Evolutionary conservation across 2,113 vertebrate species (phyloP).

Genomic region (Sciurus niger): DNA sequence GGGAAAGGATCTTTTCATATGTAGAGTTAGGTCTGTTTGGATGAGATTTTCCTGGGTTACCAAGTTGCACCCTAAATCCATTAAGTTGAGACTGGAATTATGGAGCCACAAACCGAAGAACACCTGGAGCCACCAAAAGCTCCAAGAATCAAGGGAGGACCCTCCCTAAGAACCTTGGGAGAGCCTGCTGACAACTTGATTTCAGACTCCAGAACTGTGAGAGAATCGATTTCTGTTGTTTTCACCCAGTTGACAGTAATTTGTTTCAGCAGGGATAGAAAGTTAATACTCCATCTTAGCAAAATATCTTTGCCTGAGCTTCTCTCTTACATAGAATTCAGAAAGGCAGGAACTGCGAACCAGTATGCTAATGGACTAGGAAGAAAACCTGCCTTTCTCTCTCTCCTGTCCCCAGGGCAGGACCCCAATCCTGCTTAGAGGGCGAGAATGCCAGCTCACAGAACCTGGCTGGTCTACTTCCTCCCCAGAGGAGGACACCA

Average conservation of each 20-base stretch:
- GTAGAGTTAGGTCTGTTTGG: neutral
- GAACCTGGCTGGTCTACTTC: constrained; percentile 60
- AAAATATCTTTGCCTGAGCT: constrained; percentile 10
- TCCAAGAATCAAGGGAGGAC: neutral
- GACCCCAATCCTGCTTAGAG: constrained; percentile 11
- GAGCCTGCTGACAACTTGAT: neutral
- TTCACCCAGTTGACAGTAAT: neutral
- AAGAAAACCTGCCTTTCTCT: constrained; percentile 42
- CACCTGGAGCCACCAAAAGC: neutral
- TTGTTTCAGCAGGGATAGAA: neutral
- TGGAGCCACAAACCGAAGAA: neutral
- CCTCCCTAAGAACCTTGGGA: neutral
- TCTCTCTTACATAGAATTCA: constrained; percentile 10
- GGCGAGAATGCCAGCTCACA: constrained; percentile 4
- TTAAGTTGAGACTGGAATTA: neutral
- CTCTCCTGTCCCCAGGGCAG: neutral
- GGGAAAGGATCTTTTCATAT: neutral
- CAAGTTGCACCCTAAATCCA: neutral
- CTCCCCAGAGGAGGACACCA: constrained; percentile 48
- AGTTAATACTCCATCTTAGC: neutral
- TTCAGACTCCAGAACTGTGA: neutral
- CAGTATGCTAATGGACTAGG: neutral
- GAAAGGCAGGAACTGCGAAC: neutral
- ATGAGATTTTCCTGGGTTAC: neutral
- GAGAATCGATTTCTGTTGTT: neutral